Conservation (phyloP, 2,888 invertebrate species). For the Leistus spinibarbis region DNA sequence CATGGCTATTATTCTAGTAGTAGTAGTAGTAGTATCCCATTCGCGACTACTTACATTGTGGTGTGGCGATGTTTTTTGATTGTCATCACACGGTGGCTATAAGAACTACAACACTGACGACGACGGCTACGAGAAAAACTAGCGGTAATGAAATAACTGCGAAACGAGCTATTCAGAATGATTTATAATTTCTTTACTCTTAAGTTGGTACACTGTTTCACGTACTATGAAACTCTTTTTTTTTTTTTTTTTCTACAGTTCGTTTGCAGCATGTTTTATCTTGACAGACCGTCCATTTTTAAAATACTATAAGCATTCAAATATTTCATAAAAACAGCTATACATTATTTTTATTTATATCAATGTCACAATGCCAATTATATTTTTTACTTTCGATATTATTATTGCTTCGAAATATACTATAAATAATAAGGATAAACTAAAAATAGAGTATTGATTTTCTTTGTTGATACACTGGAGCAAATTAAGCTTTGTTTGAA, state of each 20-base stretch:
- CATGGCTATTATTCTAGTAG: neutral
- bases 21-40: no score
- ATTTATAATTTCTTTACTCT: constrained; percentile 6
- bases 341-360: neutral
- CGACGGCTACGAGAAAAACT: neutral
- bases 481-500: no score
- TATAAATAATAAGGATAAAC: neutral
- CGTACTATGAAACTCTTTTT: neutral
- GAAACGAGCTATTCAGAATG: constrained; percentile 1
- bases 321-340: neutral
- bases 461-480: neutral
- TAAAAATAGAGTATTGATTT: neutral
- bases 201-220: neutral
- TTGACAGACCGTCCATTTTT: neutral
- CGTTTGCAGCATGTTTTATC: neutral
- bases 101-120: neutral
- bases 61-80: neutral
- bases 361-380: neutral
- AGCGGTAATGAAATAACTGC: neutral
- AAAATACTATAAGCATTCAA: neutral
- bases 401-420: neutral
- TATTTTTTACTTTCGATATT: neutral
- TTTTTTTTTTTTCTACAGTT: neutral
- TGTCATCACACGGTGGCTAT: neutral
- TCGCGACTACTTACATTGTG: neutral